Base-by-base conservation (phyloP, 1,140 invertebrate species). In the Brachionus angularis region DNA sequence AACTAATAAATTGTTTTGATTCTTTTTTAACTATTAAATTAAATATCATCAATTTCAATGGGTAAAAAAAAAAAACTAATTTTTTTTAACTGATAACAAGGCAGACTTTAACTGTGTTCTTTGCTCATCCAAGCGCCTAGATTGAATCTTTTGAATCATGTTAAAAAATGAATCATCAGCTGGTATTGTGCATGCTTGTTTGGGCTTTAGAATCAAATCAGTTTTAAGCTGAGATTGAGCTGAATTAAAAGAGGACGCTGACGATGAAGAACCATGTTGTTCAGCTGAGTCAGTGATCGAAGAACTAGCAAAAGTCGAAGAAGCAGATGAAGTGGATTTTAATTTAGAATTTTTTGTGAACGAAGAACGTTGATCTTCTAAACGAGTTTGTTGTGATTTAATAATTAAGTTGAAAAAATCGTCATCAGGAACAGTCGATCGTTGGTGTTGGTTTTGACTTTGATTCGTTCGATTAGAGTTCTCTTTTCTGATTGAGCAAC, bases 141-240 rank as follows among this genome's bases (percentile, higher is more conserved):
- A 89, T 82, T 97, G 94, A 25, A 96, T 87, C 72, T 91, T 86
- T 85, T 94, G 89, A 50, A 98, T 91, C 5, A 96, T 84, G 44
- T 89, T 88, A 76, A 97, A 94, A 78, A 98, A 93, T 78, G 96
- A 94, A 78, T 98, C 94, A 77, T 96, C 93, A 0, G 93, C 93
- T 5, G 44, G 72, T 8, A 67, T 50, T 8, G 62, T 67, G 23
- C 42, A 46, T 29, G 62, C 62, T 67, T 67, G 62, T 23, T 50
- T 46, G 14, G 21, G n/a, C 14, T 46, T 46, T 42, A 16, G 10
- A 42, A 10, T 42, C 39, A n/a, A n/a, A n/a, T n/a, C n/a, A n/a
- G n/a, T n/a, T n/a, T n/a, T 42, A 10, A 16, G 16, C 10, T 42
- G 16, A 42, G 39, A 16, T 10, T 10, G 16, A 42, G 10, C 39